Percentiles rank a stretch among this genome's conserved stretches.
Conservation (phyloP, 2,113 vertebrate genomes). For the Catharus bicknelli region DNA sequence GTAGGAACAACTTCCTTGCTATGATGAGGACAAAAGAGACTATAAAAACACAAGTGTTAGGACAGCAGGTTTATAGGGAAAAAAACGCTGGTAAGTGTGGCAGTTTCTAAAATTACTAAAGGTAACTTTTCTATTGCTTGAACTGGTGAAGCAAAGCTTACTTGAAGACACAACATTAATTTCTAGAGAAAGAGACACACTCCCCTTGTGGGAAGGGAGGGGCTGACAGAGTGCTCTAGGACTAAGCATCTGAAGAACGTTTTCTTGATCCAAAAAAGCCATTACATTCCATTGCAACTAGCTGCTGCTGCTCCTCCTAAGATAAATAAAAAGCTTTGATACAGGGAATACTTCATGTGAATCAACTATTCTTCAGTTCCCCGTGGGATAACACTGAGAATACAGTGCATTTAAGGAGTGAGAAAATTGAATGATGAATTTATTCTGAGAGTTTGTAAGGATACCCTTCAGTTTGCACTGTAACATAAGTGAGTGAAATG, state of each 20-base stretch:
- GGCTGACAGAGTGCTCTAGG: neutral
- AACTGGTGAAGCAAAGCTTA: neutral
- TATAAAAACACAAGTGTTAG: neutral
- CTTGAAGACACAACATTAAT: neutral
- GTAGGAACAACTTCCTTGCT: neutral
- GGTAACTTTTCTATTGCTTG: neutral
- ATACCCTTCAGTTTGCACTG: neutral
- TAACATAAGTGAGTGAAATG: neutral
- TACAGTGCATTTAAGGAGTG: neutral
- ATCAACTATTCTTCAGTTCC: neutral
- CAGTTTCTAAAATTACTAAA: neutral
- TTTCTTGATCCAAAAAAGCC: neutral
- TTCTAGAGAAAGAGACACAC: neutral
- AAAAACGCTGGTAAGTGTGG: neutral
- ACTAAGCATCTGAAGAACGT: constrained; percentile 17
- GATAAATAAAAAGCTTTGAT: neutral
- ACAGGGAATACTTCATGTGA: neutral
- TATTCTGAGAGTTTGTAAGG: neutral
- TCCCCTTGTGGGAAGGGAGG: neutral
- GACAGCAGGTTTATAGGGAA: neutral
- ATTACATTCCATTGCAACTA: neutral
- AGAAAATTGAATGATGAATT: neutral
- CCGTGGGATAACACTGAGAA: neutral
- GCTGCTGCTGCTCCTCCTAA: neutral
- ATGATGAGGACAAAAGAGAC: neutral